phyloP scores from a whole-genome alignment of 2,888 invertebrate genomes.

The Perdita meconis region DNA sequence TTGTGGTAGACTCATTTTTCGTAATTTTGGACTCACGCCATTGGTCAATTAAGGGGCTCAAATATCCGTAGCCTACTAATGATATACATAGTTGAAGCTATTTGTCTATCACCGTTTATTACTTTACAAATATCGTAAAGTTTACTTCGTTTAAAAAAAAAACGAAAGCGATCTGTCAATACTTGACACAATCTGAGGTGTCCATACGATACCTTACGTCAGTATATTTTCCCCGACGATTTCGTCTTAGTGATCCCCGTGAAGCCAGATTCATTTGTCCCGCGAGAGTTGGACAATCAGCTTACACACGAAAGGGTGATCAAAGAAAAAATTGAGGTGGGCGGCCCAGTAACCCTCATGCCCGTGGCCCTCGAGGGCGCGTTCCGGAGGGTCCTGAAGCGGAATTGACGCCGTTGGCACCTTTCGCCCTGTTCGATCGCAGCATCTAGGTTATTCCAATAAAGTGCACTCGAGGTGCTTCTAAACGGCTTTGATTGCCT shows the following conservation, averaged over 20 bases:
- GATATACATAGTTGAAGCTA: no score
- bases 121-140: no score
- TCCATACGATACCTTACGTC: no score
- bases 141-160: no score
- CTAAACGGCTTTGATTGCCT: slow-evolving; percentile 76
- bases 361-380: slow-evolving; percentile 36
- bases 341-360: slow-evolving; percentile 44
- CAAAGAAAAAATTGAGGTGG: slow-evolving; percentile 54
- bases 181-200: no score
- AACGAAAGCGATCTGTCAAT: no score
- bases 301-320: slow-evolving; percentile 34
- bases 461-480: slow-evolving; percentile 78
- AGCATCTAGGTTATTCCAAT: slow-evolving; percentile 80
- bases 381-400: slow-evolving; percentile 46
- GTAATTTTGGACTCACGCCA: no score
- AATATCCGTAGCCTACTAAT: no score
- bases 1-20: no score
- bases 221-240: no score
- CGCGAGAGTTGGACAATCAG: slow-evolving; percentile 34
- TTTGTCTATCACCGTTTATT: no score
- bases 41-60: no score
- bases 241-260: background rate
- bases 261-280: slow-evolving; percentile 13
- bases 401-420: slow-evolving; percentile 48
- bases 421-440: slow-evolving; percentile 49